A percentile compares a stretch with the other conserved stretches of the same genome.
phyloP scores from a whole-genome alignment of 1,140 invertebrate genomes.

The Zaprionus capensis region DNA sequence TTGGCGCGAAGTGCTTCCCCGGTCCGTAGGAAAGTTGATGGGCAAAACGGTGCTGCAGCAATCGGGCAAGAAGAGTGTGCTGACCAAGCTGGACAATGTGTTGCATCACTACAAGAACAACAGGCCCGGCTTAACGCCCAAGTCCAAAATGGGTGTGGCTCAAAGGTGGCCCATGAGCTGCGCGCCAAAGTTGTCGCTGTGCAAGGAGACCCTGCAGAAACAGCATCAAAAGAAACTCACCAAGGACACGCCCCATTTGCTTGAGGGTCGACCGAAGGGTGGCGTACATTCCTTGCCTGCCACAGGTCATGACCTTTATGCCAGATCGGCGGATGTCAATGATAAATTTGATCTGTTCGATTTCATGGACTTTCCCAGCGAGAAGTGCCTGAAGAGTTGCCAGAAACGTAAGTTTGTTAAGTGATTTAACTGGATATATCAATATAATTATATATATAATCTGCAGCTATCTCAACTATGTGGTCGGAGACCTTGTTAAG shows the following conservation, averaged over 20 bases:
- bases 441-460: neutral
- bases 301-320: conserved; percentile 20
- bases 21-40: conserved; percentile 15
- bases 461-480: neutral
- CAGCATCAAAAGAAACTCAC: conserved; percentile 1
- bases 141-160: neutral
- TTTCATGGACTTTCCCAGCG: conserved; percentile 39
- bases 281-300: too few species aligned
- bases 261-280: neutral
- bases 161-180: conserved; percentile 19
- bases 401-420: conserved; percentile 22
- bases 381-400: conserved; percentile 33
- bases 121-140: conserved; percentile 19
- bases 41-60: neutral
- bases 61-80: conserved; percentile 32
- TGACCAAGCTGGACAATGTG: conserved; percentile 35
- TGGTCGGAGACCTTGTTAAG: conserved; percentile 4
- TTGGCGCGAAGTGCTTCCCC: conserved; percentile 27
- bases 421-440: neutral
- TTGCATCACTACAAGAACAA: conserved; percentile 1
- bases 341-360: conserved; percentile 27
- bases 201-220: conserved; percentile 41
- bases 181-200: conserved; percentile 38
- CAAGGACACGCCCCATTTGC: neutral
- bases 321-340: conserved; percentile 1